These are phyloP conservation scores for Semibalanus balanoides DNA, from an alignment of 1,140 invertebrate species.

Conservation along the genomic window DNA sequence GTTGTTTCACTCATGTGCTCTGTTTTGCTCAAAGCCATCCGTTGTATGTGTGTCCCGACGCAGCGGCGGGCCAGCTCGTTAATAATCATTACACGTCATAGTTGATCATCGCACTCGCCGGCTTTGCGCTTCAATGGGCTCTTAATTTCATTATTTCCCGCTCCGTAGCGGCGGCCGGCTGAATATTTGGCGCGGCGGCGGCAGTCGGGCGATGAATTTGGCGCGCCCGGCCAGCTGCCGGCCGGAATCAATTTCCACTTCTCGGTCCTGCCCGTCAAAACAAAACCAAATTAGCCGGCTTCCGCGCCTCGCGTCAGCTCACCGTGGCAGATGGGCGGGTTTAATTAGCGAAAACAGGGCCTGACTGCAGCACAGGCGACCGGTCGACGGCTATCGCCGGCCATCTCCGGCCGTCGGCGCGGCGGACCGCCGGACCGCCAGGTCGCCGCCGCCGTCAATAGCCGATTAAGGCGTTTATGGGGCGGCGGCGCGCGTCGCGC, in stretches of 20 bases:
- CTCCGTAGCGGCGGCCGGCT: neutral
- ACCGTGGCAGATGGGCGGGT: neutral
- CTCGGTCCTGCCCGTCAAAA: neutral
- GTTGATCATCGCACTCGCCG: neutral
- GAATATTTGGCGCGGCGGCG: neutral
- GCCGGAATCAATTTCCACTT: neutral
- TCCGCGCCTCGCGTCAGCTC: neutral
- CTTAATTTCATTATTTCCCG: neutral
- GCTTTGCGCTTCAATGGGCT: neutral
- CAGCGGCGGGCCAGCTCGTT: neutral
- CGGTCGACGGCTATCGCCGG: neutral
- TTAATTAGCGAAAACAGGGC: neutral
- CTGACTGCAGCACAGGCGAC: neutral
- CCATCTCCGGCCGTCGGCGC: neutral
- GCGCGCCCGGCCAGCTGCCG: neutral
- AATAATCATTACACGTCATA: neutral
- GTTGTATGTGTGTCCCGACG: neutral
- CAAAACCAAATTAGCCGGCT: neutral
- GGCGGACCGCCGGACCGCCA: too few species aligned
- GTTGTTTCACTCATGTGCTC: neutral
- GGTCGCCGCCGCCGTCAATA: neutral
- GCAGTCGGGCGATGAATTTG: neutral
- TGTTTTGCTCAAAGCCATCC: constrained; percentile 1
- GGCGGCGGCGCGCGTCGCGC: too few species aligned
- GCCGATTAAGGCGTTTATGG: neutral